Base-by-base conservation (phyloP, 2,888 invertebrate species). In the Agrotis clavis region DNA sequence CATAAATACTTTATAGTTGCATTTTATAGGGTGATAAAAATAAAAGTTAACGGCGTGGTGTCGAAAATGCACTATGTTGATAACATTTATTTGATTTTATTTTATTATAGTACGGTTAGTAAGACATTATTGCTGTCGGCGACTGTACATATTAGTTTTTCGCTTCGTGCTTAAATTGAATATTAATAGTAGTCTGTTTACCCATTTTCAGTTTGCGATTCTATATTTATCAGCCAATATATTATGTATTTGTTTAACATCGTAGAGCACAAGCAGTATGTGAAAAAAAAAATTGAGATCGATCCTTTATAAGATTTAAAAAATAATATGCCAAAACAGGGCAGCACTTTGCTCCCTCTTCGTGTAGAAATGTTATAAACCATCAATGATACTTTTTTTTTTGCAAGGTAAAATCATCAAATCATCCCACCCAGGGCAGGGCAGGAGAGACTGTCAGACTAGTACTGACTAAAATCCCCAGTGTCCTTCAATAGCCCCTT, bases 1-100 rank as follows among this genome's bases (percentile, higher is more conserved):
- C 71, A 67, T 84, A 77, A 73, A 77, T 84, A 74, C 63, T 70
- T 78, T 76, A 72, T 71, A 66, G 66, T 78, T 76, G 64, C 71
- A 74, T 74, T 86, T 87, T 77, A 87, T 79, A 14, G 74, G 61
- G 75, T 61, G 53, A 74, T 77, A 75, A 77, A 83, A 78, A 74
- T 72, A 73, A 75, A 80, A 68, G 74, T 79, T 82, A 63, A 84
- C 66, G 64, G 57, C n/a, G 47, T 50, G 63, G 21, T 63, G 60
- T 63, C 79, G 50, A 61, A 75, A 77, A 60, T 76, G 75, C 81
- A 71, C 64, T 74, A 73, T 74, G 19, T 45, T 50, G 71, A 67
- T 70, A 72, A 59, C 69, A 57, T 84, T 86, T 81, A 79, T 80
- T 75, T 67, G 67, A 69, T 65, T 80, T 84, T 68, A 77, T 82